A percentile compares a stretch with the other conserved stretches of the same genome.
Evolutionary conservation across 2,888 invertebrate genomes (phyloP).

Genomic region (Polyploca ridens): DNA sequence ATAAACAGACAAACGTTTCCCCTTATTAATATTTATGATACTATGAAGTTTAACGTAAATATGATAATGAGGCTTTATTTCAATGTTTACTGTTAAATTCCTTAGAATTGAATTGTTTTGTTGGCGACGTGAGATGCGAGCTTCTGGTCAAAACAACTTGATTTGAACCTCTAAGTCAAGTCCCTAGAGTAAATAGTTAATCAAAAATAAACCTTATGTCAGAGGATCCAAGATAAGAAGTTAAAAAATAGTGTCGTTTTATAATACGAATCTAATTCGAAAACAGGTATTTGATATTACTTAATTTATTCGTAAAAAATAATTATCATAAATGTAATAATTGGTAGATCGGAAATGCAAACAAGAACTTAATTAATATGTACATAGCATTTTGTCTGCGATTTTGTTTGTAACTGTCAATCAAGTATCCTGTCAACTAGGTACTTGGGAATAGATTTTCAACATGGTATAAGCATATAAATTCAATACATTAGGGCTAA

Average conservation of each 20-base stretch:
- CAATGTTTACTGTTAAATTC: conserved; percentile 31
- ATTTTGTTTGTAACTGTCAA: too few species aligned
- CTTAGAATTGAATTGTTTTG: conserved; percentile 20
- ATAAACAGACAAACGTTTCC: not conserved
- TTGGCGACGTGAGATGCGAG: conserved; percentile 19
- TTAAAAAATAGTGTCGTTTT: too few species aligned
- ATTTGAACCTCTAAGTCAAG: not conserved
- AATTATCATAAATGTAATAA: not conserved
- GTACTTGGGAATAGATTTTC: too few species aligned
- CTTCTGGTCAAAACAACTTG: conserved; percentile 2
- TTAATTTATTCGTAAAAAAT: too few species aligned
- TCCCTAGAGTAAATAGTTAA: too few species aligned
- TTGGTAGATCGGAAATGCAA: not conserved
- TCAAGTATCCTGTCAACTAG: too few species aligned
- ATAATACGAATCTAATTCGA: not conserved
- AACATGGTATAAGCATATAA: not conserved
- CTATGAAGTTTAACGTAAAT: not conserved
- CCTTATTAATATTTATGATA: conserved; percentile 1
- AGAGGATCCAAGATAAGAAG: too few species aligned
- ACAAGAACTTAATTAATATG: too few species aligned
- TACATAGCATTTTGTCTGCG: too few species aligned
- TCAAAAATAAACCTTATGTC: too few species aligned
- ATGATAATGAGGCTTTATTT: conserved; percentile 1
- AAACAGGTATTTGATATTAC: not conserved
- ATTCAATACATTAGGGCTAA: not conserved